Evolutionary conservation across 2,797 vertebrate genomes (phyloP), one percentile per base, ranked within the genome.

Genomic region (Diplodus sargus): DNA sequence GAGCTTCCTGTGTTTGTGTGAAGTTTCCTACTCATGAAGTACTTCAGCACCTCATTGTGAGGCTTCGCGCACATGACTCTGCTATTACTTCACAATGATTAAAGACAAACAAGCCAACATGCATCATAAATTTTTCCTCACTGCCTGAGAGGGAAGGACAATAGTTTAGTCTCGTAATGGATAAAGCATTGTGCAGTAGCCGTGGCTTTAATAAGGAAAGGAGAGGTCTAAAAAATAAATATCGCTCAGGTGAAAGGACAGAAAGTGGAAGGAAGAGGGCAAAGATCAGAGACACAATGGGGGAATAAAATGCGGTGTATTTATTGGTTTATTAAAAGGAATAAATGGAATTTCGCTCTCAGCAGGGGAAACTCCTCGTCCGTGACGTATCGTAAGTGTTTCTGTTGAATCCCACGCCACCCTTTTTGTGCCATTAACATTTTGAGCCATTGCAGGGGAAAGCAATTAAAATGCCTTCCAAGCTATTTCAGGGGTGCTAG

Each of bases 1-100:
- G 91, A 85, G 93, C 95, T 99, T 99, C 98, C 98, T 98, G 96
- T 97, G 96, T 99, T 99, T 99, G 98, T 99, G 94, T 96, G 94
- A 93, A 93, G 95, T 96, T 99, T 99, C 98, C 98, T 97, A 94
- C 93, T 90, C 93, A 92, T 96, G 93, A 95, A 95, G 95, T 92
- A 94, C 92, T 95, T 95, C 94, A 93, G 94, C 94, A 96, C 93
- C 93, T 95, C 92, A 95, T 95, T 95, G 94, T 95, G 87, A 88
- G 85, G 69, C 83, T 84, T 57, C 73, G 5, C 67, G 86, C 89
- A 80, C 89, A 91, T 90, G 86, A 91, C 88, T 92, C 72, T 57
- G 66, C 85, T 81, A 86, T 91, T 92, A 89, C 91, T 87, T 91
- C 76, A 87, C 72, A 64, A 84, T 90, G 84, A 95, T 94, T 90